Evolutionary conservation across 2,113 vertebrate species (phyloP).

Genomic region (Brachypodius melanocephalos): DNA sequence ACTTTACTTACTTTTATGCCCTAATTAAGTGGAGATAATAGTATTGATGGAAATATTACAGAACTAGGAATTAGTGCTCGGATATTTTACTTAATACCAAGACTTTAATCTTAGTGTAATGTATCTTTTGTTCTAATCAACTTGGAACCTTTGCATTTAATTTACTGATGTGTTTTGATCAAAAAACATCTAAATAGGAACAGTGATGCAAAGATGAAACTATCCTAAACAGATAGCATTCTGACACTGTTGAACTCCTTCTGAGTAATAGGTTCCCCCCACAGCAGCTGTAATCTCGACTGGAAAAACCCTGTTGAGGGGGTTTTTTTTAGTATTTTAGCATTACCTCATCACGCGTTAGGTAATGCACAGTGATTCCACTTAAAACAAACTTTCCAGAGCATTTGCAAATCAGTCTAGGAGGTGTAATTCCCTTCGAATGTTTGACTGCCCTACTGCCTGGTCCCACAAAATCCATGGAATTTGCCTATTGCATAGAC

Average conservation of each 20-base stretch:
- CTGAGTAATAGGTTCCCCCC: background rate
- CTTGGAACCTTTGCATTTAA: background rate
- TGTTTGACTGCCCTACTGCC: background rate
- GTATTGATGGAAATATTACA: conserved; percentile 67
- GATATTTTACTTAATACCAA: conserved; percentile 45
- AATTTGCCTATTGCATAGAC: background rate
- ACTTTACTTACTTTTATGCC: conserved; percentile 72
- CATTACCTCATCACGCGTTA: conserved; percentile 31
- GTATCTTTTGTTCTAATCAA: conserved; percentile 34
- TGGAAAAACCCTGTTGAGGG: background rate
- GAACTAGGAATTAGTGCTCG: conserved; percentile 36
- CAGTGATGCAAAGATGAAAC: background rate
- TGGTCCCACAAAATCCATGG: background rate
- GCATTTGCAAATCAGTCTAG: background rate
- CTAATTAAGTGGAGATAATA: conserved; percentile 61
- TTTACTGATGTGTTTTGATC: conserved; percentile 25
- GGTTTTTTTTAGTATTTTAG: background rate
- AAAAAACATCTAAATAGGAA: background rate
- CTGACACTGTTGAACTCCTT: background rate
- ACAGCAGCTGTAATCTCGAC: background rate
- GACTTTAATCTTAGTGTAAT: conserved; percentile 27
- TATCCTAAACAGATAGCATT: background rate
- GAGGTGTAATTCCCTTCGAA: background rate
- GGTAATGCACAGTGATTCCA: background rate
- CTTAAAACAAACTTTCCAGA: background rate